phyloP scores from a whole-genome alignment of 1,140 invertebrate genomes.

The Venturia canescens region DNA sequence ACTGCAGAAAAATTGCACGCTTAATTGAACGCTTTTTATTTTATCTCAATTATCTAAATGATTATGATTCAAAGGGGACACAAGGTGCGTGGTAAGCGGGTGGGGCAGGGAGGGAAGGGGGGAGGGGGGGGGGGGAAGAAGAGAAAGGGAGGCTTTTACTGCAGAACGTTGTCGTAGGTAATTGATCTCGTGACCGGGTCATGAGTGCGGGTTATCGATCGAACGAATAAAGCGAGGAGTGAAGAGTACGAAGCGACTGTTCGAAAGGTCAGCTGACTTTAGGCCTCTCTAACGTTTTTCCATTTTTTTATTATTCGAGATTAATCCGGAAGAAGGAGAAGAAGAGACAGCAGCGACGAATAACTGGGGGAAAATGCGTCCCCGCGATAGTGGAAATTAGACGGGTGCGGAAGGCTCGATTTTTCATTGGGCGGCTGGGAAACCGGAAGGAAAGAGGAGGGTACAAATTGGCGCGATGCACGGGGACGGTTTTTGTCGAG shows the following conservation, averaged over 20 bases:
- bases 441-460: too few species aligned
- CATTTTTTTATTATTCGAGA: neutral
- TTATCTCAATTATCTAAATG: too few species aligned
- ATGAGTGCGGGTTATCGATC: slow-evolving; percentile 44
- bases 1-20: too few species aligned
- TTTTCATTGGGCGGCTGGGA: neutral
- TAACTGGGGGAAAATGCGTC: too few species aligned
- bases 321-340: too few species aligned
- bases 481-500: too few species aligned
- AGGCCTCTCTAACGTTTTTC: slow-evolving; percentile 43
- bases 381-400: too few species aligned
- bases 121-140: neutral
- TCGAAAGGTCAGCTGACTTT: slow-evolving; percentile 2
- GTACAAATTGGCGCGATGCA: too few species aligned
- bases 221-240: slow-evolving; percentile 18
- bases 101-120: neutral
- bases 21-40: too few species aligned
- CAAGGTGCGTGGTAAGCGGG: neutral
- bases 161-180: slow-evolving; percentile 32
- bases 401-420: neutral
- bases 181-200: slow-evolving; percentile 49
- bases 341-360: too few species aligned
- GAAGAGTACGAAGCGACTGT: neutral
- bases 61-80: neutral
- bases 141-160: slow-evolving; percentile 6